These are phyloP conservation scores for Pterobdella sp. DNA, from an alignment of 2,888 invertebrate genomes.

Conservation along the genomic window DNA sequence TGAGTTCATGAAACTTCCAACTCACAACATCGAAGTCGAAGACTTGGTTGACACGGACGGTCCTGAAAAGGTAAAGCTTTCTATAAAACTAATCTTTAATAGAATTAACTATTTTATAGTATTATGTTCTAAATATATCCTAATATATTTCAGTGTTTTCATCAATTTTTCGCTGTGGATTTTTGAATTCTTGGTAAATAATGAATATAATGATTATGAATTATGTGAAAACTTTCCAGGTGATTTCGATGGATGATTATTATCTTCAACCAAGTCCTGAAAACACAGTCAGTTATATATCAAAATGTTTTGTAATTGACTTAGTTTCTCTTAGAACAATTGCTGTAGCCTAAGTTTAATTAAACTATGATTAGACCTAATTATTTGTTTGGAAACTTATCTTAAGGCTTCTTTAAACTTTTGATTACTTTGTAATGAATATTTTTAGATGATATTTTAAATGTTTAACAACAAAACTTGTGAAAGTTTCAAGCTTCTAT, in stretches of 20 bases:
- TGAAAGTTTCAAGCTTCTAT: no score
- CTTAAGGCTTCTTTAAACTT: not conserved
- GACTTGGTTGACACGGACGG: slow-evolving; percentile 18
- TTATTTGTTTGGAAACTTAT: no score
- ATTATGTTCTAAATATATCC: no score
- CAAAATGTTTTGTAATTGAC: not conserved
- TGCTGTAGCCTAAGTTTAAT: not conserved
- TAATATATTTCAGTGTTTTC: no score
- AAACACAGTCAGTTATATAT: not conserved
- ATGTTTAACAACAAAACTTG: no score
- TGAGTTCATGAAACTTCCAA: slow-evolving; percentile 23
- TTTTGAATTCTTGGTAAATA: no score
- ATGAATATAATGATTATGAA: no score
- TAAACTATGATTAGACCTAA: not conserved
- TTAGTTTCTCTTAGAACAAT: not conserved
- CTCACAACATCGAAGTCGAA: slow-evolving; percentile 3
- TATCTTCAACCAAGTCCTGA: slow-evolving; percentile 17
- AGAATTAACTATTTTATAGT: no score
- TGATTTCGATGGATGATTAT: slow-evolving; percentile 12
- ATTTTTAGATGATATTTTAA: not conserved
- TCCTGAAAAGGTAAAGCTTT: slow-evolving; percentile 11
- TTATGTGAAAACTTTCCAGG: no score
- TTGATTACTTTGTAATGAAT: not conserved
- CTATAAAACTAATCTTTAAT: no score
- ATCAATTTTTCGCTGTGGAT: no score